Evolutionary conservation across 2,113 vertebrate genomes (phyloP).

Genomic region (Lophotis ruficrista): DNA sequence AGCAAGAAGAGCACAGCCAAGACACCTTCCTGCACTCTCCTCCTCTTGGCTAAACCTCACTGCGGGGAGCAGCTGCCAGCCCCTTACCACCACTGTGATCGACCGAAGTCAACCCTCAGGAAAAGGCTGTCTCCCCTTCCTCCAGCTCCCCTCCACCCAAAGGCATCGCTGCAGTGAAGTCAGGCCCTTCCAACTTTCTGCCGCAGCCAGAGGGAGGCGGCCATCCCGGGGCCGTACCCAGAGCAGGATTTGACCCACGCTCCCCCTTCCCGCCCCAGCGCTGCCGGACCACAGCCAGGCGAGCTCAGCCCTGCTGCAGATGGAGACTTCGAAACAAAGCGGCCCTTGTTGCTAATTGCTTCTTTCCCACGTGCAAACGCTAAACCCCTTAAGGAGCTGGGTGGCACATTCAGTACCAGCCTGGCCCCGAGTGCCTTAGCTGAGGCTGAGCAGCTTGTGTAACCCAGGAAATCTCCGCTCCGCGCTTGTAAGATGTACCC

Average conservation of each 20-base stretch:
- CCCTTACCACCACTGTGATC: neutral
- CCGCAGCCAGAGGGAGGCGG: neutral
- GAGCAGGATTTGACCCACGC: neutral
- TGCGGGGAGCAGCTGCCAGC: neutral
- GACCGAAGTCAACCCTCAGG: neutral
- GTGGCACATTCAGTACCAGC: neutral
- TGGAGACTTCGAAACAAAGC: neutral
- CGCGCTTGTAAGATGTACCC: rapidly evolving
- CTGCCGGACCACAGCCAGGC: rapidly evolving
- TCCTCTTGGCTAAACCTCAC: neutral
- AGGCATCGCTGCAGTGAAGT: neutral
- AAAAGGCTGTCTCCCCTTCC: neutral
- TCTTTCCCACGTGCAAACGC: neutral
- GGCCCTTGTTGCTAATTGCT: conserved; percentile 8
- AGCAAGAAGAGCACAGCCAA: neutral
- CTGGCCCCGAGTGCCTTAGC: neutral
- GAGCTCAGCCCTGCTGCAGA: neutral
- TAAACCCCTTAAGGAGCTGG: conserved; percentile 27
- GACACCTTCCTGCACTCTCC: neutral
- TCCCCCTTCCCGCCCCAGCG: rapidly evolving
- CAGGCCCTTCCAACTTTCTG: neutral
- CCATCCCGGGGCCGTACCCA: rapidly evolving
- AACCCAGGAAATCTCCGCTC: conserved; percentile 22
- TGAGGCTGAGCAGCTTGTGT: neutral
- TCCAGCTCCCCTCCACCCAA: neutral